Percentiles rank a stretch among this genome's conserved stretches.
Conservation (phyloP, 2,888 invertebrate genomes). For the Disparrhopalites patrizii region DNA sequence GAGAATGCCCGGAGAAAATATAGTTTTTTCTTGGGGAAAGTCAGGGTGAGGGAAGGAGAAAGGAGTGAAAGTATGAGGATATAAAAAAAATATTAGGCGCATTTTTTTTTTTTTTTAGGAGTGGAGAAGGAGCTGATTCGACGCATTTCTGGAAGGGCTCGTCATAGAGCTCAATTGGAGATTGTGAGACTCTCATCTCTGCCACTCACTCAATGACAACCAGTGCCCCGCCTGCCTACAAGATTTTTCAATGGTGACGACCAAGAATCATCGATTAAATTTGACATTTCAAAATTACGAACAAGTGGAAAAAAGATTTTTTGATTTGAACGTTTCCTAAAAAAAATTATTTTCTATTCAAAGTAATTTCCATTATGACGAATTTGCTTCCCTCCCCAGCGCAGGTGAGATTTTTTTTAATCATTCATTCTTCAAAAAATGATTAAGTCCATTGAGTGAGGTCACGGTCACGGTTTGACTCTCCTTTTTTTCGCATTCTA, state of each 20-base stretch:
- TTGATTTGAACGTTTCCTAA: too few relatives aligned
- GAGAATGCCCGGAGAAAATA: too few relatives aligned
- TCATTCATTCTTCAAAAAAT: too few relatives aligned
- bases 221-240: conserved; percentile 27
- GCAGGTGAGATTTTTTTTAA: conserved; percentile 10
- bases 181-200: too few relatives aligned
- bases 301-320: conserved; percentile 5
- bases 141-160: neutral
- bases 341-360: conserved; percentile 10
- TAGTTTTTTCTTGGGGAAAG: neutral
- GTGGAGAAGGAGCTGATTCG: conserved; percentile 6
- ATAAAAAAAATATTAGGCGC: too few relatives aligned
- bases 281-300: conserved; percentile 24
- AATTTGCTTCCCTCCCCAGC: conserved; percentile 19
- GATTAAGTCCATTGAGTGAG: too few relatives aligned
- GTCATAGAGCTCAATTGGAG: conserved; percentile 8
- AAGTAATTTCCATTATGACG: conserved; percentile 7
- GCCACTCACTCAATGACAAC: conserved; percentile 23
- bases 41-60: neutral
- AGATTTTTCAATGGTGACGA: conserved; percentile 18
- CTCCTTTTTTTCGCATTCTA: neutral
- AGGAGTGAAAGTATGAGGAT: neutral
- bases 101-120: too few relatives aligned
- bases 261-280: conserved; percentile 18
- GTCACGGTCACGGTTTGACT: too few relatives aligned